phyloP scores from a whole-genome alignment of 2,888 invertebrate genomes.

The Parascotia fuliginaria region DNA sequence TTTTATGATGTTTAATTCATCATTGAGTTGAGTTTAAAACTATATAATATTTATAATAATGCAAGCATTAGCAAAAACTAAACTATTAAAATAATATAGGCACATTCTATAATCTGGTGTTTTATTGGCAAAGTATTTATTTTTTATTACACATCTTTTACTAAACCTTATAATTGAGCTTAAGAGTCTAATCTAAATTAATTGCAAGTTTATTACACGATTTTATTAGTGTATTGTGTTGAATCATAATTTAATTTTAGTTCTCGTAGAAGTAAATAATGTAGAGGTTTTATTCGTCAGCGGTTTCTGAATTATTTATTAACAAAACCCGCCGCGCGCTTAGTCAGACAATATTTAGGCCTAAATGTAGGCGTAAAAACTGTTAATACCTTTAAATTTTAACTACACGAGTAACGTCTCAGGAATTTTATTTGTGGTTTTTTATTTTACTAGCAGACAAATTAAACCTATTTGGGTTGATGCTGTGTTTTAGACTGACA shows the following conservation, averaged over 20 bases:
- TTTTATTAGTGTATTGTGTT: slow-evolving; percentile 30
- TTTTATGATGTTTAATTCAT: too few relatives aligned
- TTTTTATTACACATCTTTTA: slow-evolving; percentile 8
- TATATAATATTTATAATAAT: too few relatives aligned
- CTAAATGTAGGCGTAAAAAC: slow-evolving; percentile 48
- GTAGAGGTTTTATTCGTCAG: not conserved
- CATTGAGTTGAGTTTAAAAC: too few relatives aligned
- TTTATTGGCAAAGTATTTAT: not conserved
- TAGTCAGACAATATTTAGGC: slow-evolving; percentile 44
- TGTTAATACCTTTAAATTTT: slow-evolving; percentile 14
- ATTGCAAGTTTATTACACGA: slow-evolving; percentile 27
- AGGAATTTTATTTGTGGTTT: slow-evolving; percentile 12
- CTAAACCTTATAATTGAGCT: slow-evolving; percentile 3
- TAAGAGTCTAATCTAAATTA: slow-evolving; percentile 32
- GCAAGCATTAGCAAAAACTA: too few relatives aligned
- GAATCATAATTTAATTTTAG: slow-evolving; percentile 1
- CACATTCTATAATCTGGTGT: not conserved
- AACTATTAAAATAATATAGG: too few relatives aligned
- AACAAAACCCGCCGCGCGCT: slow-evolving; percentile 38
- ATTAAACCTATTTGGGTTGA: slow-evolving; percentile 47
- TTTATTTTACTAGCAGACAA: slow-evolving; percentile 16
- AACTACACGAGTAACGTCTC: slow-evolving; percentile 23
- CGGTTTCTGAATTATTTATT: slow-evolving; percentile 8
- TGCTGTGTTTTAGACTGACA: slow-evolving; percentile 12
- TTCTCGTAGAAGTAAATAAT: slow-evolving; percentile 5